Base-by-base conservation (phyloP, 2,797 vertebrate species). In the Dallia pectoralis region DNA sequence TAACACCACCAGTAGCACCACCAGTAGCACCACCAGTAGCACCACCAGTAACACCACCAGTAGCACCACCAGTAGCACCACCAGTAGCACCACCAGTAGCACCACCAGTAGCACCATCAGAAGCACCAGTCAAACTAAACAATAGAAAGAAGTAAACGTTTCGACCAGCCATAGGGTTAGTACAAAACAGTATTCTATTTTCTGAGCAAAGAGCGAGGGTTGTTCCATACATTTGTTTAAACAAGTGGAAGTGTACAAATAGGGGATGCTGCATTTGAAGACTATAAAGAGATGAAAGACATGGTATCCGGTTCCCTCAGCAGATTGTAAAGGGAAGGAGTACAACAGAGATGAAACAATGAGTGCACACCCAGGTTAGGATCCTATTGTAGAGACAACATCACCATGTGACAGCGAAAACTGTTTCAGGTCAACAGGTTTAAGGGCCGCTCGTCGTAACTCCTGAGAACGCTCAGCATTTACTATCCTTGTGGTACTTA, bases 321-420 rank as follows among this genome's bases (percentile, higher is more conserved):
- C 67, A 75, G 81, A 78, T 75, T 77, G 76, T 59, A 61, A 71
- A 33, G 6, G 66, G 79, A 66, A 71, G 51, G 40, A 27, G 48
- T 48, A 83, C 76, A 85, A 86, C 83, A 44, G 72, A 79, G 80
- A 87, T 87, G 66, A 85, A 82, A 87, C 82, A 70, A 69, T 86
- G 71, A 64, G 78, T 86, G 73, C 80, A 84, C 82, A 72, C 79
- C 83, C 81, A 74, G 73, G 71, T 74, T 74, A 74, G 72, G 59
- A 67, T 82, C 59, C 77, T 79, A 74, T 88, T 87, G 76, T 82
- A 56, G 65, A 65, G 59, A 44, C 63, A 81, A 80, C 76, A 77
- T 72, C 79, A 73, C 72, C 74, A 81, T 71, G 76, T 73, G 73
- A 77, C 69, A 30, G 40, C 44, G 59, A 75, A 75, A 71, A 73